Evolutionary conservation across 2,113 vertebrate genomes (phyloP).

Genomic region (Oreotrochilus melanogaster): DNA sequence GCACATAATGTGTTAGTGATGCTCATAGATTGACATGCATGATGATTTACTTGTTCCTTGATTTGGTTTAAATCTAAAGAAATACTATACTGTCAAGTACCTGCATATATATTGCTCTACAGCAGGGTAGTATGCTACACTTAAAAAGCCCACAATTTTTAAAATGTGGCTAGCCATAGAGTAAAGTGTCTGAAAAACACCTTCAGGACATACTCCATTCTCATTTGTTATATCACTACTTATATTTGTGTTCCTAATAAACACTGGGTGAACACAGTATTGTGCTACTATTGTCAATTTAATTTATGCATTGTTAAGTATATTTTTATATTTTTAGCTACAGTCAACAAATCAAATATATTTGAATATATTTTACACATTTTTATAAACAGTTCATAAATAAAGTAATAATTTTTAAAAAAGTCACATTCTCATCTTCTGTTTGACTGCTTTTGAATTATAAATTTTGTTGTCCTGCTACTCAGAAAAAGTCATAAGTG

Average conservation of each 20-base stretch:
- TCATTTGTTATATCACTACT: slow-evolving; percentile 16
- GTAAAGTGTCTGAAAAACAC: slow-evolving; percentile 47
- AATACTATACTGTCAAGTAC: slow-evolving; percentile 2
- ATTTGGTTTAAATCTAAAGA: slow-evolving; percentile 44
- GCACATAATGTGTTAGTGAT: background rate
- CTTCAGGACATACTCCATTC: slow-evolving; percentile 7
- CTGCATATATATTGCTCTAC: slow-evolving; percentile 34
- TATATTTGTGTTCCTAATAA: slow-evolving; percentile 48
- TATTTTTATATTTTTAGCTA: slow-evolving; percentile 74
- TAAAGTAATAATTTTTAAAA: slow-evolving; percentile 69
- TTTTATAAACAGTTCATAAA: slow-evolving; percentile 64
- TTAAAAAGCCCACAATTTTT: background rate
- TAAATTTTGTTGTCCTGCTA: slow-evolving; percentile 42
- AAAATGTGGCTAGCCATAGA: background rate
- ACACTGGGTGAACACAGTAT: slow-evolving; percentile 29
- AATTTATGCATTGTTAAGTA: slow-evolving; percentile 73
- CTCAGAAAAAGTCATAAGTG: slow-evolving; percentile 44
- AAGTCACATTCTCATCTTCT: background rate
- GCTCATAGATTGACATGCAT: background rate
- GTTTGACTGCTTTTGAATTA: slow-evolving; percentile 16
- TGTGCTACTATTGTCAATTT: slow-evolving; percentile 61
- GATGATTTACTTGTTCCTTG: background rate
- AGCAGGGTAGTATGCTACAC: background rate
- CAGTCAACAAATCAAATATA: slow-evolving; percentile 57
- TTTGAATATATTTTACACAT: slow-evolving; percentile 45